Evolutionary conservation across 1,140 invertebrate genomes (phyloP), one percentile per base, ranked within the genome.

Genomic region (Bursaphelenchus mucronatus): DNA sequence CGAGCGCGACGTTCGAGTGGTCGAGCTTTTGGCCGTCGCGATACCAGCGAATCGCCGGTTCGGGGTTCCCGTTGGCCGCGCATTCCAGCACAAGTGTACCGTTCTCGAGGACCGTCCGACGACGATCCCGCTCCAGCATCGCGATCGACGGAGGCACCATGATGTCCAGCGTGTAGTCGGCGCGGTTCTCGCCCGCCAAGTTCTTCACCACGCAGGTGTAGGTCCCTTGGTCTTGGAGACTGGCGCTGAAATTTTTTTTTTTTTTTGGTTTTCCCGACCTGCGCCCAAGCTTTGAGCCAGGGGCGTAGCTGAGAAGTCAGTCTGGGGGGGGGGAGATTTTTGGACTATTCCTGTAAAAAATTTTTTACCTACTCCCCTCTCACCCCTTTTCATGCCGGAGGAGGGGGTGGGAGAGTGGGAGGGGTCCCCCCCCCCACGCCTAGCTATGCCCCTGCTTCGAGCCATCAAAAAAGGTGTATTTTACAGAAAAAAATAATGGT

Each of bases 11-110:
- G 11, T 11, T 63, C 55, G 13, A 11, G 11, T 55, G 57, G 11
- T 63, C 11, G 0, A 67, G n/a, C 5, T 49, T 30, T 68, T 87
- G 83, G n/a, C 87, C 88, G 80, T 91, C 88, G 79, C 88, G 88
- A 52, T 87, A 85, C 91, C 91, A 94, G 76, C 89, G 88, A n/a
- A 94, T 87, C 13, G 85, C 86, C 0, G 92, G 90, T 39, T 89
- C 84, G 13, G 92, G 92, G 81, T 89, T 88, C 11, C 82, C 82
- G 0, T 70, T 75, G 1, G 76, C 80, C 13, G 69, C 45, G 61
- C 82, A 82, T 41, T 65, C 63, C 50, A 82, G 68, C 11, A 70
- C 63, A 4, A 82, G n/a, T 15, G 72, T 67, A 0, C 49, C 44
- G 56, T 80, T 76, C 55, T 78, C 76, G 0, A 91, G 90, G 54